Evolutionary conservation across 2,113 vertebrate genomes (phyloP).

Genomic region (Lipophrys pholis): DNA sequence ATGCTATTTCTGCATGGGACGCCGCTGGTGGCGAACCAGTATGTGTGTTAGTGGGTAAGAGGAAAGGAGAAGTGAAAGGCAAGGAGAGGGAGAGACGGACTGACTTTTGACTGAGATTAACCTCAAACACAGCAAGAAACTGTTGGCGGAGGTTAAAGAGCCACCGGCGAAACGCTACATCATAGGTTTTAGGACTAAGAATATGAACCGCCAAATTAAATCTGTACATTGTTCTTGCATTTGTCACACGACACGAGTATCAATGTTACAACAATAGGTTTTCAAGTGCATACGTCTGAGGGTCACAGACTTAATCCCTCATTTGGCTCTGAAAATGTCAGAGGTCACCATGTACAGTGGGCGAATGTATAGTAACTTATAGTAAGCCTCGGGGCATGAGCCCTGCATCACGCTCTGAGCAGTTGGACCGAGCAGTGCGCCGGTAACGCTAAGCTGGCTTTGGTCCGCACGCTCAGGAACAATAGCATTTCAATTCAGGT

Average conservation of each 20-base stretch:
- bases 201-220: constrained; percentile 22
- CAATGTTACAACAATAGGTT: constrained; percentile 40
- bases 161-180: constrained; percentile 25
- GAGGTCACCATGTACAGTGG: constrained; percentile 1
- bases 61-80: constrained; percentile 71
- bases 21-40: constrained; percentile 64
- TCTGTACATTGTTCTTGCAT: constrained; percentile 11
- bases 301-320: constrained; percentile 15
- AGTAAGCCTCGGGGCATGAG: not conserved
- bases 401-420: not conserved
- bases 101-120: constrained; percentile 24
- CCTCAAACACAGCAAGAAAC: not conserved
- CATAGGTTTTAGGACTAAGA: constrained; percentile 16
- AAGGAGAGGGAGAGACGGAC: constrained; percentile 26
- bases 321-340: constrained; percentile 1
- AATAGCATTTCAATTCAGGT: not conserved
- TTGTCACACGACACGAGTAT: constrained; percentile 25
- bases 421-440: not conserved
- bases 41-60: constrained; percentile 75
- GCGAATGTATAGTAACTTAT: not conserved
- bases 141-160: constrained; percentile 3
- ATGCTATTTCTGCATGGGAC: constrained; percentile 71
- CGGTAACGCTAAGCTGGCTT: not conserved
- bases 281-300: not conserved
- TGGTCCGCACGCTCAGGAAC: not conserved